These are phyloP conservation scores for Erythrolamprus reginae DNA, from an alignment of 2,113 vertebrate species.

Conservation along the genomic window DNA sequence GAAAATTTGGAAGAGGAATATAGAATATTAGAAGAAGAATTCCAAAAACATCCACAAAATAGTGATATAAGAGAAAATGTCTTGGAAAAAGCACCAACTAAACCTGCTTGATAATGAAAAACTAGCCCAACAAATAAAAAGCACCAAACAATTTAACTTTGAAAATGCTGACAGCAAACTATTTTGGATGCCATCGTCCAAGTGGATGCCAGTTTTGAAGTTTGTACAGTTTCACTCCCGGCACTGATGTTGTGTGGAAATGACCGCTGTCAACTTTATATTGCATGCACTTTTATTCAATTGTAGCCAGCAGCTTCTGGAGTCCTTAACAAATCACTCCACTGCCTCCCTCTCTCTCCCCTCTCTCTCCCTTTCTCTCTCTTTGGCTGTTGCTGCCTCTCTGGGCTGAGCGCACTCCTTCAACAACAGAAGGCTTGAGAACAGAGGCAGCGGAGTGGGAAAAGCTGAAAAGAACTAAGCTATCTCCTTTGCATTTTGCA, in stretches of 20 bases:
- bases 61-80: no score
- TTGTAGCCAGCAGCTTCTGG: slow-evolving; percentile 21
- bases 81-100: no score
- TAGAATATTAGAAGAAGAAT: no score
- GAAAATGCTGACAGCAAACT: no score
- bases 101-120: no score
- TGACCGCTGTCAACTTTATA: neutral
- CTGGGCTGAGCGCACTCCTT: slow-evolving; percentile 1
- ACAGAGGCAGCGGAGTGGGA: slow-evolving; percentile 24
- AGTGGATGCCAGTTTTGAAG: no score
- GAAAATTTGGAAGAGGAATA: no score
- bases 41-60: no score
- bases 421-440: slow-evolving; percentile 43
- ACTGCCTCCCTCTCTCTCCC: slow-evolving; percentile 13
- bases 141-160: no score
- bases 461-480: slow-evolving; percentile 45
- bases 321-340: slow-evolving; percentile 35
- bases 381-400: slow-evolving; percentile 27
- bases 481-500: slow-evolving; percentile 13
- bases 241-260: neutral
- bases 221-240: no score
- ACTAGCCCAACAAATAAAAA: no score
- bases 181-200: no score
- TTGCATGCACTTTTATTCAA: neutral
- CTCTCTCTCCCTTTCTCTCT: slow-evolving; percentile 20